Base-by-base conservation (phyloP, 2,113 vertebrate species). In the Morone chrysops region DNA sequence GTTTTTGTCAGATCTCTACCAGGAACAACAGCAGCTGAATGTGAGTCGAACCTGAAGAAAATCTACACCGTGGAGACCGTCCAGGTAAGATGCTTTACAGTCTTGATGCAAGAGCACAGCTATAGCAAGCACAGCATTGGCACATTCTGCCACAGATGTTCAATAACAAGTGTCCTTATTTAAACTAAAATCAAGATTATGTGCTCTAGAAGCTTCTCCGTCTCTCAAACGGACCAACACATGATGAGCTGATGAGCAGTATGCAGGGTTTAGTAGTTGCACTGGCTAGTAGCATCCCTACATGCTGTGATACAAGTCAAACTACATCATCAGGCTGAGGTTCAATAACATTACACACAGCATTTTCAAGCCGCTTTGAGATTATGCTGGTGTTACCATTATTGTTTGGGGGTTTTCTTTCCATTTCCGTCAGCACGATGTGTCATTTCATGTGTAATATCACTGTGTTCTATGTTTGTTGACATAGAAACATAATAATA, bases 1-100 rank as follows among this genome's bases (percentile, higher is more conserved):
- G 4, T 47, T 45, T 18, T 74, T 66, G 53, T 82, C 82, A 99
- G 98, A 91, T 99, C 97, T 1, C 95, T 97, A 61, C 98, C 97
- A 47, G 98, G 98, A 70, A 95, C 97, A 5, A 99, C 98, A n/a
- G 98, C 97, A 0, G 97, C 97, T 17, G 97, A 99, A 93, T 99
- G 96, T 65, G 98, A 97, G 41, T 99, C 96, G 3, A 99, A 98
- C 76, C 87, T 99, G 93, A 99, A 97, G 95, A 99, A 97, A 91
- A 98, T 99, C 91, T 99, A 99, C 82, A 97, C 96, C 0, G 98
- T 98, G 12, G 96, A 96, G 17, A 98, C 97, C 5, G 96, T 99
- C 14, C 98, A 99, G 97, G 98, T 98, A 78, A 93, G 91, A 88
- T 12, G 2, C 61, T 82, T 70, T 40, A 63, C 16, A 36, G 12